These are phyloP conservation scores for Falcaria lacertinaria DNA, from an alignment of 2,888 invertebrate species.

Conservation along the genomic window DNA sequence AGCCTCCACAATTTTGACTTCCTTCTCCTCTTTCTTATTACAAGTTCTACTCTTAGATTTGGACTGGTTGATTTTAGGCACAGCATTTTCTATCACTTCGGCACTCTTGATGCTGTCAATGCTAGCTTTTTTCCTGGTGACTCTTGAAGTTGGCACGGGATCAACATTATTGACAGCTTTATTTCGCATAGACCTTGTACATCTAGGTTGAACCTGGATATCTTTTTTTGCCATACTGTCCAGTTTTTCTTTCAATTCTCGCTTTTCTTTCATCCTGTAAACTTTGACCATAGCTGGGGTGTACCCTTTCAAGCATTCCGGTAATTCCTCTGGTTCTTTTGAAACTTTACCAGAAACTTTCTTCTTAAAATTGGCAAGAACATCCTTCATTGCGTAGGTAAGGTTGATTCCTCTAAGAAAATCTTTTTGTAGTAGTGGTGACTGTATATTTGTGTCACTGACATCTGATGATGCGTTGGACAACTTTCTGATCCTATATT, in stretches of 20 bases:
- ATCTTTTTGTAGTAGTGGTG: conserved; percentile 61
- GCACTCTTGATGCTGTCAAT: conserved; percentile 21
- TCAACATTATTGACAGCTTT: conserved; percentile 14
- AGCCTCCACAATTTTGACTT: conserved; percentile 28
- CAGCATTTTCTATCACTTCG: conserved; percentile 14
- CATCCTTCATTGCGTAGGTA: conserved; percentile 86
- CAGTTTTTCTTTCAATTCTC: conserved; percentile 58
- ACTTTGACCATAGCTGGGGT: conserved; percentile 80
- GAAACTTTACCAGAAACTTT: conserved; percentile 53
- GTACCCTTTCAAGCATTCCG: conserved; percentile 54
- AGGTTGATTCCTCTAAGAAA: conserved; percentile 79
- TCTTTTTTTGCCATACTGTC: conserved; percentile 39
- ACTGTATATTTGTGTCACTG: conserved; percentile 51
- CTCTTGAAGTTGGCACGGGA: conserved; percentile 18
- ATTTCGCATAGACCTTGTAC: conserved; percentile 45
- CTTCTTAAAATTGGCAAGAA: conserved; percentile 81
- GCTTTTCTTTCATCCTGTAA: conserved; percentile 65
- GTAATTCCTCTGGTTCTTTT: conserved; percentile 44
- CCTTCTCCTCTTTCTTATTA: conserved; percentile 32
- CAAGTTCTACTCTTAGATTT: conserved; percentile 28
- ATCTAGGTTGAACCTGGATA: conserved; percentile 24
- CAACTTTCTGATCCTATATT: conserved; percentile 65
- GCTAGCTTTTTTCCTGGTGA: conserved; percentile 33
- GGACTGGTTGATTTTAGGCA: conserved; percentile 25
- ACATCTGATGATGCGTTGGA: conserved; percentile 61